phyloP scores from a whole-genome alignment of 2,797 vertebrate genomes.

The Pelobates cultripes region DNA sequence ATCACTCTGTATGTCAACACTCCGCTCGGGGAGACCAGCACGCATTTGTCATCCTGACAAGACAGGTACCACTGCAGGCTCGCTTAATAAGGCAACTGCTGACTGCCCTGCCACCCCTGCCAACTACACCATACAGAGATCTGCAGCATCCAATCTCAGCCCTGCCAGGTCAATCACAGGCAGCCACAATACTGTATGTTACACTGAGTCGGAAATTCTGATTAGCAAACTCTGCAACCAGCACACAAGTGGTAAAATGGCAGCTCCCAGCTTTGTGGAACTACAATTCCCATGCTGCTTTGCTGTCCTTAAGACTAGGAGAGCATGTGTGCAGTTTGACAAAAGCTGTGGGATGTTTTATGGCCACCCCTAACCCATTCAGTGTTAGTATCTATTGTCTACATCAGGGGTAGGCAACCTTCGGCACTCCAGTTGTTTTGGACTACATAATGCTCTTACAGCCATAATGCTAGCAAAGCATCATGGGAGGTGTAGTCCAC shows the following conservation, averaged over 20 bases:
- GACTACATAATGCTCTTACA: too few species aligned
- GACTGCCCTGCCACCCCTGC: constrained; percentile 31
- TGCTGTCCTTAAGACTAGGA: too few species aligned
- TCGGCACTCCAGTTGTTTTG: too few species aligned
- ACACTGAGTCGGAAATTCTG: constrained; percentile 4
- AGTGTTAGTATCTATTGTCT: too few species aligned
- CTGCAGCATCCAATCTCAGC: constrained; percentile 18
- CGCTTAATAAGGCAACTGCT: constrained; percentile 46
- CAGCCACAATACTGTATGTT: not conserved
- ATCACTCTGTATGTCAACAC: constrained; percentile 44
- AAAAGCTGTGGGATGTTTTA: too few species aligned
- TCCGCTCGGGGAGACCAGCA: constrained; percentile 27
- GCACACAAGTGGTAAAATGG: not conserved
- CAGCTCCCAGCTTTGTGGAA: too few species aligned
- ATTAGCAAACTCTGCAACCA: not conserved
- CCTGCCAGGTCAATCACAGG: constrained; percentile 7
- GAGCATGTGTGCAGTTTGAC: too few species aligned
- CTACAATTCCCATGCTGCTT: too few species aligned
- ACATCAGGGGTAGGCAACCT: too few species aligned
- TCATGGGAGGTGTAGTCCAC: too few species aligned
- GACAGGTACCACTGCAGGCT: constrained; percentile 51
- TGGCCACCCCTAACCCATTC: too few species aligned
- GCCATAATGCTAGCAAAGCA: too few species aligned
- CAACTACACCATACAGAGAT: constrained; percentile 27
- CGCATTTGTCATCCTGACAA: constrained; percentile 53